Conservation (phyloP, 2,113 vertebrate genomes). For the Pleuronectes platessa region DNA sequence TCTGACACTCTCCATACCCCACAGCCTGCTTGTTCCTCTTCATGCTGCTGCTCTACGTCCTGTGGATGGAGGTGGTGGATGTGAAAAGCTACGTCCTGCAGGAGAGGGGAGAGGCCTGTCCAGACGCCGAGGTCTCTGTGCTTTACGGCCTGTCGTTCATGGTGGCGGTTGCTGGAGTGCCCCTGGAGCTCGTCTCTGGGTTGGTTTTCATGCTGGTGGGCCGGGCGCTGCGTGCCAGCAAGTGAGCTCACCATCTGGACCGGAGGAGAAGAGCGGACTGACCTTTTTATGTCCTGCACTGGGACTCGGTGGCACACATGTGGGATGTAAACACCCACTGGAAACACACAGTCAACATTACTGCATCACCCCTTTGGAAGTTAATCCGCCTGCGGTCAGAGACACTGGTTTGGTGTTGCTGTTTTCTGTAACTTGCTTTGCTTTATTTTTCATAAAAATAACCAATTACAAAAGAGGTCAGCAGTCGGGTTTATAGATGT, state of each 20-base stretch:
- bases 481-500: neutral
- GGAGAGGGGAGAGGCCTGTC: conserved; percentile 82
- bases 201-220: conserved; percentile 87
- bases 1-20: conserved; percentile 10
- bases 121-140: conserved; percentile 65
- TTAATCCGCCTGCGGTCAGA: neutral
- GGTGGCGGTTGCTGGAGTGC: conserved; percentile 83
- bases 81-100: conserved; percentile 87
- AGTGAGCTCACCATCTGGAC: conserved; percentile 53
- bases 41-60: conserved; percentile 85
- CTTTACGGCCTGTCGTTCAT: conserved; percentile 91
- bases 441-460: conserved; percentile 14
- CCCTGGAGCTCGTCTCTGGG: conserved; percentile 84
- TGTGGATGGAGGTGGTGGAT: conserved; percentile 91
- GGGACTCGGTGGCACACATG: conserved; percentile 32
- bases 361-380: conserved; percentile 18
- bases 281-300: conserved; percentile 37
- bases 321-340: conserved; percentile 32
- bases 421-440: conserved; percentile 24
- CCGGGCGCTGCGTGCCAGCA: conserved; percentile 67
- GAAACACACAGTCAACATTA: conserved; percentile 21
- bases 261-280: conserved; percentile 15
- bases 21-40: conserved; percentile 85
- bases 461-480: neutral
- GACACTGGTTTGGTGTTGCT: neutral